A percentile compares a stretch with the other conserved stretches of the same genome.
Conservation (phyloP, 35 echinoderm and acorn worm species). For the Chiridota heheva region DNA sequence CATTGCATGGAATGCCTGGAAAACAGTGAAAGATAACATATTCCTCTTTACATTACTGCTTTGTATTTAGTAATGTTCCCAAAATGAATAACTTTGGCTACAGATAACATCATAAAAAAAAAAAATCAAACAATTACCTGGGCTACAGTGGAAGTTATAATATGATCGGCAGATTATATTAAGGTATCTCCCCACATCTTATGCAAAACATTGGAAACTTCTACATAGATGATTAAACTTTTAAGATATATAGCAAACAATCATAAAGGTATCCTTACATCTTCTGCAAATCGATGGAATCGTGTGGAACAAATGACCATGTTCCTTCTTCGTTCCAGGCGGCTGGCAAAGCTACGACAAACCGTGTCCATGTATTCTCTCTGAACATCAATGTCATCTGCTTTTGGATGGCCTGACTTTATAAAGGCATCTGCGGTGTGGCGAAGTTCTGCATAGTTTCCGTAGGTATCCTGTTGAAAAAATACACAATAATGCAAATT, state of each 20-base stretch:
- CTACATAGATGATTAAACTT: too few relatives aligned
- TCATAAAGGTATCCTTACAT: too few relatives aligned
- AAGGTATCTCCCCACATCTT: too few relatives aligned
- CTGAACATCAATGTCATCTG: slow-evolving; percentile 79
- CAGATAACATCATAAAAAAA: too few relatives aligned
- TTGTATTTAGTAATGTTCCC: too few relatives aligned
- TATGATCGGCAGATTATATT: too few relatives aligned
- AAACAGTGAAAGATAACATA: background rate
- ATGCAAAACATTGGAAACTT: too few relatives aligned
- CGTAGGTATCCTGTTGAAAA: slow-evolving; percentile 83
- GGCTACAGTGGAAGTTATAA: too few relatives aligned
- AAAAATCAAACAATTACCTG: too few relatives aligned
- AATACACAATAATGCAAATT: background rate
- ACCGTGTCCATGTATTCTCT: slow-evolving; percentile 90
- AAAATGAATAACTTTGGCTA: too few relatives aligned
- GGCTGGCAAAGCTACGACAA: slow-evolving; percentile 85
- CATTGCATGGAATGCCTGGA: slow-evolving; percentile 48
- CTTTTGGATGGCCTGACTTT: slow-evolving; percentile 69
- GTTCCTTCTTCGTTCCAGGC: slow-evolving; percentile 82
- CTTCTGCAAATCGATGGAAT: slow-evolving; percentile 89
- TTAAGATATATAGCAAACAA: too few relatives aligned
- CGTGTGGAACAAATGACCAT: slow-evolving; percentile 84
- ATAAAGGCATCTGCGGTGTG: slow-evolving; percentile 81
- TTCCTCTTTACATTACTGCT: too few relatives aligned
- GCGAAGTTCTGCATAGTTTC: slow-evolving; percentile 89